Evolutionary conservation across 2,888 invertebrate species (phyloP).

Genomic region (Dicranocentrus wangi): DNA sequence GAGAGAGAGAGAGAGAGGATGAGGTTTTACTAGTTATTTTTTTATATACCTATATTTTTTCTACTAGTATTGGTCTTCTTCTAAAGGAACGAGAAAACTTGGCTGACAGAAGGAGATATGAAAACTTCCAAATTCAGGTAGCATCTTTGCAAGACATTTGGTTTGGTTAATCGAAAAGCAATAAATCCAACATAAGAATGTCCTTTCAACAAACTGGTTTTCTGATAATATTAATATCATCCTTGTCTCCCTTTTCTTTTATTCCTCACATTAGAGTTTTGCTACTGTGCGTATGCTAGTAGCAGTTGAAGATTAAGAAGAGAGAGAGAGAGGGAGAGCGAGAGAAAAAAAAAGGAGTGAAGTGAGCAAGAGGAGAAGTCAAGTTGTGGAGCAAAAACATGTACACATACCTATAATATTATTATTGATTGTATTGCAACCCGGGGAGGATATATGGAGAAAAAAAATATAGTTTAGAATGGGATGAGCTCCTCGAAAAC

Average conservation of each 20-base stretch:
- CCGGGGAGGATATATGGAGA: neutral
- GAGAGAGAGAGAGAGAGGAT: too few relatives aligned
- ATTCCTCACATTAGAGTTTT: conserved; percentile 11
- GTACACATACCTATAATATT: too few relatives aligned
- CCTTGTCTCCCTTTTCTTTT: conserved; percentile 58
- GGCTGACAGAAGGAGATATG: conserved; percentile 60
- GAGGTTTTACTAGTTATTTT: neutral
- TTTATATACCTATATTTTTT: neutral
- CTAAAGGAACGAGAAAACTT: conserved; percentile 33
- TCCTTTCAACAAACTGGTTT: conserved; percentile 73
- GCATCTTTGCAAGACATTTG: conserved; percentile 72
- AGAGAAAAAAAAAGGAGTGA: conserved; percentile 11
- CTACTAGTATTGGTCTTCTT: neutral
- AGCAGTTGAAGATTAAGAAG: conserved; percentile 42
- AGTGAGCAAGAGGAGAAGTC: too few relatives aligned
- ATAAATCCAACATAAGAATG: conserved; percentile 73
- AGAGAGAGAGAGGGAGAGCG: neutral
- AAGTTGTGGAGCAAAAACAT: neutral
- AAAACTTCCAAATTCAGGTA: conserved; percentile 72
- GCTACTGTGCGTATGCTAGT: conserved; percentile 56
- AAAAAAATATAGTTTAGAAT: neutral
- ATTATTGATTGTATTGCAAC: too few relatives aligned
- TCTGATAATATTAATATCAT: conserved; percentile 69
- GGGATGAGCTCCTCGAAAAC: neutral
- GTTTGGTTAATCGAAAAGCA: conserved; percentile 73